phyloP scores from a whole-genome alignment of 2,797 vertebrate species.

The Nothura maculosa region DNA sequence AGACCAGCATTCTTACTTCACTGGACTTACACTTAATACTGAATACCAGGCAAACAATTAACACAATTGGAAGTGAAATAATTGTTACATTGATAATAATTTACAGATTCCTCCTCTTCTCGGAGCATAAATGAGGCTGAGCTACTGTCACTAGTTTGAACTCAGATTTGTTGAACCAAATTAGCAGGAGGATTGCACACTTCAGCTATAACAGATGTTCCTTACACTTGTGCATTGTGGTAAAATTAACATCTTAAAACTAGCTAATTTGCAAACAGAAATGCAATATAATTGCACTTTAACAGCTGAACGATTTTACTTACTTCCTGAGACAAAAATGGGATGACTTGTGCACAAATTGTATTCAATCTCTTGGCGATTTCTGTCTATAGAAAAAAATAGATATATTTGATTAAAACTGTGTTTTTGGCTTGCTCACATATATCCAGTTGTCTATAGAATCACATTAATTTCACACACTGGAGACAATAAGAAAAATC shows the following conservation, averaged over 20 bases:
- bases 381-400: constrained; percentile 89
- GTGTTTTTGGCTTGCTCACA: background rate
- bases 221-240: constrained; percentile 80
- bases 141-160: constrained; percentile 60
- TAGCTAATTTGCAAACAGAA: constrained; percentile 85
- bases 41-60: constrained; percentile 27
- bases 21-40: background rate
- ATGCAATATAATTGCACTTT: constrained; percentile 84
- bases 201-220: constrained; percentile 84
- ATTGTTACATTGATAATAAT: constrained; percentile 27
- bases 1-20: constrained; percentile 31
- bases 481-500: constrained; percentile 12
- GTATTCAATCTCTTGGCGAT: constrained; percentile 98
- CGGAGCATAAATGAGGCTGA: constrained; percentile 62
- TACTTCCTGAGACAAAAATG: constrained; percentile 99
- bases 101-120: constrained; percentile 51
- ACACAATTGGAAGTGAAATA: constrained; percentile 28
- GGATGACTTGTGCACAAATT: constrained; percentile 99
- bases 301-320: constrained; percentile 85
- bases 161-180: constrained; percentile 73
- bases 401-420: constrained; percentile 56
- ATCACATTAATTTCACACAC: constrained; percentile 22
- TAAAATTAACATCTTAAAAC: constrained; percentile 86
- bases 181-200: constrained; percentile 77
- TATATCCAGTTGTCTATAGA: background rate